These are phyloP conservation scores for Aquatica leii DNA, from an alignment of 2,888 invertebrate genomes.

Conservation along the genomic window DNA sequence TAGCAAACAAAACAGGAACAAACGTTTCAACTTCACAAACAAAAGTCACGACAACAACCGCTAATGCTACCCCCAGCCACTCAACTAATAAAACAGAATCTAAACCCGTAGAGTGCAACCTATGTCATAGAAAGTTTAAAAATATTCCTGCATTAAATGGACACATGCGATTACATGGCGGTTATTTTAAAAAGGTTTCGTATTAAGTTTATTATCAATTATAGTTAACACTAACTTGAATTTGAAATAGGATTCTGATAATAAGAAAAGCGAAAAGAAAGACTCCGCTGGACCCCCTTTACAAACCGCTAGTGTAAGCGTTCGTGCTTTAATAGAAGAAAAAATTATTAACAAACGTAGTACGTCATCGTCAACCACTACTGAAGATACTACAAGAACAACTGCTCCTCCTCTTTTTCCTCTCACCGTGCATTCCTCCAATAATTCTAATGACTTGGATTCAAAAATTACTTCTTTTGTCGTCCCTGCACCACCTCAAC, in stretches of 20 bases:
- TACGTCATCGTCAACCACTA: conserved; percentile 55
- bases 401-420: conserved; percentile 60
- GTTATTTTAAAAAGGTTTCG: conserved; percentile 91
- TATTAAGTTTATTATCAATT: no score
- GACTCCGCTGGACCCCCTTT: conserved; percentile 83
- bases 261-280: conserved; percentile 86
- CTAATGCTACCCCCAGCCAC: conserved; percentile 56
- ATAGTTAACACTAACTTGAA: not conserved
- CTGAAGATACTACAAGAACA: conserved; percentile 46
- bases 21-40: conserved; percentile 55
- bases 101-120: conserved; percentile 93
- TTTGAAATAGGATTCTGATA: conserved; percentile 75
- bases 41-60: conserved; percentile 56
- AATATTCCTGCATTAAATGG: conserved; percentile 98
- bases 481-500: conserved; percentile 66
- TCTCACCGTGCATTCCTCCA: conserved; percentile 60
- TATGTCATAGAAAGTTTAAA: conserved; percentile 96
- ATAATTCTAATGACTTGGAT: conserved; percentile 54
- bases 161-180: conserved; percentile 97
- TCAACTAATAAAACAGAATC: conserved; percentile 66
- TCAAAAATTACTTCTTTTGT: conserved; percentile 64
- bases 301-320: conserved; percentile 92
- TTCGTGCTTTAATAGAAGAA: conserved; percentile 89
- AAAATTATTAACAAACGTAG: conserved; percentile 89
- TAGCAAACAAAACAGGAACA: conserved; percentile 49